A percentile compares a stretch with the other conserved stretches of the same genome.
These are phyloP conservation scores for Pterocles burchelli DNA, from an alignment of 2,113 vertebrate genomes.

Conservation along the genomic window DNA sequence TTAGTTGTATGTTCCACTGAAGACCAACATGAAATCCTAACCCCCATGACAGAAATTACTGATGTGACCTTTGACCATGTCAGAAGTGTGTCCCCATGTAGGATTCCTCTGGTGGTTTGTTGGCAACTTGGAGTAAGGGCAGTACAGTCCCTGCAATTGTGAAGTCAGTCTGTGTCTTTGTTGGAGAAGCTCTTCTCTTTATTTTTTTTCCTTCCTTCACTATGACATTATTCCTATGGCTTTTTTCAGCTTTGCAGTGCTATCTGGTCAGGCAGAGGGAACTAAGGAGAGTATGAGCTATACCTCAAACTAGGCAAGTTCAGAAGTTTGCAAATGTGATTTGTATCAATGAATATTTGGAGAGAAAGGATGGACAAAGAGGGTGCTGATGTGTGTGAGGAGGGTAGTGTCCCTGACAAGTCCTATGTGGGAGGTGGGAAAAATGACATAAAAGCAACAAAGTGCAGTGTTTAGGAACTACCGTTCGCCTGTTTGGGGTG, in stretches of 20 bases:
- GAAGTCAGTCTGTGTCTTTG: background rate
- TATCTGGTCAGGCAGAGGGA: background rate
- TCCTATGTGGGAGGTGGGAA: fast-evolving
- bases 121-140: background rate
- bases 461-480: background rate
- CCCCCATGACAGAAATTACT: background rate
- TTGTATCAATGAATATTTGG: background rate
- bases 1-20: background rate
- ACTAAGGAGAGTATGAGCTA: background rate
- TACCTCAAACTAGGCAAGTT: background rate
- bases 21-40: background rate
- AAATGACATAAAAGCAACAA: background rate
- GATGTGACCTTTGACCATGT: background rate
- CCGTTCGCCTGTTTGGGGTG: background rate
- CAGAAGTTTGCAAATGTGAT: background rate
- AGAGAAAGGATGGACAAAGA: background rate
- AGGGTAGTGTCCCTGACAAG: background rate
- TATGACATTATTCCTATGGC: background rate
- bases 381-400: background rate
- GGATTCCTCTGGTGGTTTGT: background rate
- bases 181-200: background rate
- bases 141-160: background rate
- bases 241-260: background rate
- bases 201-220: background rate
- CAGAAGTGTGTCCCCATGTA: background rate